Evolutionary conservation across 2,888 invertebrate genomes (phyloP).

Genomic region (Matsumyia berberina): DNA sequence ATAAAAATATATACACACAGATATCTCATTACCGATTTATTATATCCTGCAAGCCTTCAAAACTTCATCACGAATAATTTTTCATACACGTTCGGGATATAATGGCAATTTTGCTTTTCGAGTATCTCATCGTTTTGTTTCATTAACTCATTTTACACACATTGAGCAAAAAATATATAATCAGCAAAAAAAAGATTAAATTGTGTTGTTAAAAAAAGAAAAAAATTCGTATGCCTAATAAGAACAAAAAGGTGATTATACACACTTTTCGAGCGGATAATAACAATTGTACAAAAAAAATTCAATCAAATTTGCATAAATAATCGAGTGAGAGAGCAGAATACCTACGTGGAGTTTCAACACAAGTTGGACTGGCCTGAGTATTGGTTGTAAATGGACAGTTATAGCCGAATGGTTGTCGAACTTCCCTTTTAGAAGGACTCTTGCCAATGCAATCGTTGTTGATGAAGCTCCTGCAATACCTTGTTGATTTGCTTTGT

Average conservation of each 20-base stretch:
- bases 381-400: conserved; percentile 50
- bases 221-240: conserved; percentile 32
- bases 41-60: conserved; percentile 18
- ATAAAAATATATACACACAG: not conserved
- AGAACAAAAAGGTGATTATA: conserved; percentile 43
- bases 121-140: not conserved
- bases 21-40: conserved; percentile 56
- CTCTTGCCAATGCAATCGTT: conserved; percentile 1
- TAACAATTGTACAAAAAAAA: conserved; percentile 36
- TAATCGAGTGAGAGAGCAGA: conserved; percentile 44
- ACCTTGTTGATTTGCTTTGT: conserved; percentile 64
- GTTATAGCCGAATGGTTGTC: not conserved
- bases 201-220: not conserved
- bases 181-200: conserved; percentile 21
- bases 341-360: not conserved
- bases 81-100: conserved; percentile 52
- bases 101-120: conserved; percentile 18
- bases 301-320: conserved; percentile 60
- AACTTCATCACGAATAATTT: conserved; percentile 42
- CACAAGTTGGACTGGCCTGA: conserved; percentile 35
- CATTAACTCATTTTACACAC: not conserved
- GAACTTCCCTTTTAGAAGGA: not conserved
- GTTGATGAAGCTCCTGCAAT: conserved; percentile 23
- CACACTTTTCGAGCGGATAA: conserved; percentile 57
- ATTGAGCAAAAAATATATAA: not conserved